Conservation (phyloP, 2,888 invertebrate species). For the Hydriomena furcata region DNA sequence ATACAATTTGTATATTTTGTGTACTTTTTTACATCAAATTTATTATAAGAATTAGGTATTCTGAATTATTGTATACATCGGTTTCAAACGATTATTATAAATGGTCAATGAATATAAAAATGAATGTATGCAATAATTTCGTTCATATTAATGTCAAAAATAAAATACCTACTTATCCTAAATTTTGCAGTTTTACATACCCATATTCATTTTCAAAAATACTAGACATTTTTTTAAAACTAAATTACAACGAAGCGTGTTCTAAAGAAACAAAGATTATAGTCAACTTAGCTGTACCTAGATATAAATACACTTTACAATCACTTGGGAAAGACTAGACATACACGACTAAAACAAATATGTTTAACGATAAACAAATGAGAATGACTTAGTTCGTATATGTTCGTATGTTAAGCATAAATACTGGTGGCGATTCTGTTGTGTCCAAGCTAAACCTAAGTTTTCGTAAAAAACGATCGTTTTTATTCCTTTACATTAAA, state of each 20-base stretch:
- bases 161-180: constrained; percentile 4
- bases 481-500: no score
- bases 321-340: constrained; percentile 18
- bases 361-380: not conserved
- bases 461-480: no score
- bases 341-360: constrained; percentile 17
- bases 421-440: no score
- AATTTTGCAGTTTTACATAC: not conserved
- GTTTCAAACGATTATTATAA: constrained; percentile 7
- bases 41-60: constrained; percentile 14
- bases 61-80: constrained; percentile 3
- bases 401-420: no score
- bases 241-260: no score
- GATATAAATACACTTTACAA: constrained; percentile 1
- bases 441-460: no score
- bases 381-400: no score
- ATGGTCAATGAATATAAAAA: constrained; percentile 10
- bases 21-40: constrained; percentile 30
- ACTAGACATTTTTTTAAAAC: no score
- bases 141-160: constrained; percentile 1
- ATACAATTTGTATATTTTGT: constrained; percentile 24
- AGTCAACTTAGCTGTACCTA: no score
- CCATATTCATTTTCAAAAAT: not conserved
- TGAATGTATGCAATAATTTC: not conserved
- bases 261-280: no score